These are phyloP conservation scores for Lophius americanus DNA, from an alignment of 2,797 vertebrate species.

Conservation along the genomic window DNA sequence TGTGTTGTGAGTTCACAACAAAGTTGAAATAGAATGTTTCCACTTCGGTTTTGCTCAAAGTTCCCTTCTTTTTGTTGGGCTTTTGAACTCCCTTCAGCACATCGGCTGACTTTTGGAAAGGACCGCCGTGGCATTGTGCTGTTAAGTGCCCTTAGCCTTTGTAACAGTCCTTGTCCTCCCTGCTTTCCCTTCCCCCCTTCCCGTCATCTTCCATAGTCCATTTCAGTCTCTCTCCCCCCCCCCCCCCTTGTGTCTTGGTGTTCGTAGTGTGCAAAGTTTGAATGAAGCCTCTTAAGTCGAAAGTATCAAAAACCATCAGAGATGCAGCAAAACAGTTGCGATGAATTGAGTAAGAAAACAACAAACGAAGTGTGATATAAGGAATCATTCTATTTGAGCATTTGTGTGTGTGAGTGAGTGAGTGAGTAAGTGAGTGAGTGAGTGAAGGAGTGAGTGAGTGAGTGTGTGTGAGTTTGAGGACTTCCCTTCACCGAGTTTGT, in stretches of 20 bases:
- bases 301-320: conserved; percentile 80
- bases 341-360: conserved; percentile 53
- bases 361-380: conserved; percentile 44
- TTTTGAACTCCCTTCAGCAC: conserved; percentile 73
- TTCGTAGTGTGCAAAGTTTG: conserved; percentile 55
- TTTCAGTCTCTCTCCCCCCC: conserved; percentile 36
- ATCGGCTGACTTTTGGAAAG: conserved; percentile 79
- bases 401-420: conserved; percentile 4
- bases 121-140: conserved; percentile 69
- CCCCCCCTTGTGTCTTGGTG: conserved; percentile 1
- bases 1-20: conserved; percentile 7
- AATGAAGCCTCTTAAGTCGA: conserved; percentile 58
- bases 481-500: conserved; percentile 63
- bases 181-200: conserved; percentile 58
- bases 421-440: no score
- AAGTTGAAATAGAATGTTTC: conserved; percentile 52
- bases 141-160: conserved; percentile 82
- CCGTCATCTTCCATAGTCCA: conserved; percentile 48
- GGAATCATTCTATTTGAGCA: conserved; percentile 41
- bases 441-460: conserved; percentile 30
- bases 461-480: conserved; percentile 46
- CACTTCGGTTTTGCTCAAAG: conserved; percentile 42
- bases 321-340: conserved; percentile 58
- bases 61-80: conserved; percentile 66
- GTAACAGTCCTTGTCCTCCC: conserved; percentile 74